Percentiles rank a stretch among this genome's conserved stretches.
Conservation (phyloP, 1,140 invertebrate genomes). For the Saccostrea cuccullata region DNA sequence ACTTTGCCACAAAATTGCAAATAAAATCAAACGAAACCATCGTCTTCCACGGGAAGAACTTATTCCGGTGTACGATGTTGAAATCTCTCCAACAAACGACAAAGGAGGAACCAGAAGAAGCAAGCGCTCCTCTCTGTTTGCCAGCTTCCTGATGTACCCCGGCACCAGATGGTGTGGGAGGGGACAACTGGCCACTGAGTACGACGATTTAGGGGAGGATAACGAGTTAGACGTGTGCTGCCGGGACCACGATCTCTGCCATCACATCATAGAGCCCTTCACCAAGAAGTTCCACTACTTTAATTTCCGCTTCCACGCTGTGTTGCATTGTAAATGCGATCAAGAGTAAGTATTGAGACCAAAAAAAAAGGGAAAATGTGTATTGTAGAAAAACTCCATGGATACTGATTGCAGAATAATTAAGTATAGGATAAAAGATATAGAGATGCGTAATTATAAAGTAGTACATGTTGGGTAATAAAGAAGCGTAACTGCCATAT, state of each 20-base stretch:
- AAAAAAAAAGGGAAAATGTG: too few species aligned
- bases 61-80: background rate
- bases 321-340: constrained; percentile 56
- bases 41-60: background rate
- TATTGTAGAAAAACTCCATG: too few species aligned
- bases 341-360: constrained; percentile 43
- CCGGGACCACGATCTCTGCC: constrained; percentile 88
- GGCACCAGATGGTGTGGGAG: constrained; percentile 89
- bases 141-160: constrained; percentile 53
- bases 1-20: constrained; percentile 45
- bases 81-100: background rate
- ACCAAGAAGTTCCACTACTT: constrained; percentile 50
- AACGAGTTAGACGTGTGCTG: constrained; percentile 86
- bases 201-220: constrained; percentile 84
- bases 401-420: too few species aligned
- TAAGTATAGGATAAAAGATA: too few species aligned
- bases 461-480: too few species aligned
- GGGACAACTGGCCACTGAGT: constrained; percentile 82
- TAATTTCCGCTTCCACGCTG: constrained; percentile 57
- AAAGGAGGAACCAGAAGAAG: background rate
- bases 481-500: too few species aligned
- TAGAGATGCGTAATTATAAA: too few species aligned
- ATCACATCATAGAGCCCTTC: constrained; percentile 73
- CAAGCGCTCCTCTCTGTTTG: constrained; percentile 37
- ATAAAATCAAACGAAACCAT: constrained; percentile 33